phyloP scores from a whole-genome alignment of 2,888 invertebrate species.

The Coelopa pilipes region DNA sequence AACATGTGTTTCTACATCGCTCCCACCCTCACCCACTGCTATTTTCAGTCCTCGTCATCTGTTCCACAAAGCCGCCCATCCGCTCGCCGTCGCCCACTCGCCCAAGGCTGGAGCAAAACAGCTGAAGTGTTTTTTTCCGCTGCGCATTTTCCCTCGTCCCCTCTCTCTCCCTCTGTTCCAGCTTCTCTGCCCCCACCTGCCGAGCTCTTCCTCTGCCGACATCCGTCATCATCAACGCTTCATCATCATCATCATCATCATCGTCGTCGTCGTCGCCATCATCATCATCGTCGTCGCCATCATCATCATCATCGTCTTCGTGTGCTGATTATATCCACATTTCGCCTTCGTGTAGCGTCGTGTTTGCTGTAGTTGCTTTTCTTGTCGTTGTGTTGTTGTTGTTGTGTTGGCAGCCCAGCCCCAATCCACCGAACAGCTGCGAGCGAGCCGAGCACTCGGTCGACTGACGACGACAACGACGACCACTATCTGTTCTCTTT shows the following conservation, averaged over 20 bases:
- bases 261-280: background rate
- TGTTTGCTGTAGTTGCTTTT: background rate
- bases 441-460: background rate
- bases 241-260: background rate
- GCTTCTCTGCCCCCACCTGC: no score
- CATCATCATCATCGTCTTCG: background rate
- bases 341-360: background rate
- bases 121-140: no score
- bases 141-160: no score
- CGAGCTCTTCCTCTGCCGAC: no score
- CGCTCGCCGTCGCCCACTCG: no score
- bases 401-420: conserved; percentile 16
- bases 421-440: conserved; percentile 10
- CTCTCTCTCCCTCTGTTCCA: no score
- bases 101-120: no score
- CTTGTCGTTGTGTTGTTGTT: background rate
- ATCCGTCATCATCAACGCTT: background rate
- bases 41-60: no score
- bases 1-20: no score
- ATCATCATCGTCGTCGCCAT: background rate
- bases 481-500: background rate
- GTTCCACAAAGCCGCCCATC: no score
- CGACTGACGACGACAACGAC: background rate
- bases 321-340: no score
- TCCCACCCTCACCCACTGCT: no score